Evolutionary conservation across 2,113 vertebrate genomes (phyloP).

Genomic region (Cricetomys ansorgei): DNA sequence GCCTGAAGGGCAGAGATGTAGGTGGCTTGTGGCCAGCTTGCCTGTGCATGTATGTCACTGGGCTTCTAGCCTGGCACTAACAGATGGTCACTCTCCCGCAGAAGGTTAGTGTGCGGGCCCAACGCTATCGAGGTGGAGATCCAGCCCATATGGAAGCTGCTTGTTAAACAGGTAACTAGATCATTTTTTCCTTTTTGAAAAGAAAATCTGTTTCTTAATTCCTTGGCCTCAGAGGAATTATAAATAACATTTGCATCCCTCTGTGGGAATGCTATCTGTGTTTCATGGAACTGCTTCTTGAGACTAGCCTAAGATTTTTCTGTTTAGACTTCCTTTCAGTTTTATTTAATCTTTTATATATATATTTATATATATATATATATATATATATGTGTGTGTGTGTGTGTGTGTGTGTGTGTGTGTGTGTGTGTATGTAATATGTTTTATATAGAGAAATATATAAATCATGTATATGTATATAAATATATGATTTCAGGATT

Average conservation of each 20-base stretch:
- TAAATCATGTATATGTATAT: no score
- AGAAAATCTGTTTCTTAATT: neutral
- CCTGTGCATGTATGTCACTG: neutral
- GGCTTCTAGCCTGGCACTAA: conserved; percentile 22
- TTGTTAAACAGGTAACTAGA: conserved; percentile 84
- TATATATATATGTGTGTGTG: no score
- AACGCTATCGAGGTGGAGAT: conserved; percentile 86
- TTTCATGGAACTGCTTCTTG: neutral
- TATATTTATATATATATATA: no score
- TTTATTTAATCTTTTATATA: no score
- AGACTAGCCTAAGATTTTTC: neutral
- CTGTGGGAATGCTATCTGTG: neutral
- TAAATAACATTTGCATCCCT: neutral
- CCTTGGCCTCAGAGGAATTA: neutral
- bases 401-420: no score
- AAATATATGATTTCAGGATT: neutral
- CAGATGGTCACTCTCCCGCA: conserved; percentile 56
- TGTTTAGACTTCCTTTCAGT: neutral
- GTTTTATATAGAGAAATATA: no score
- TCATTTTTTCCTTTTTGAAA: neutral
- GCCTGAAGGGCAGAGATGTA: neutral
- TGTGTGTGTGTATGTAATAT: no score
- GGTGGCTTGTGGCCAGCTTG: neutral
- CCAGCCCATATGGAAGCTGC: conserved; percentile 86
- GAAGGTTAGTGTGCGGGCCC: conserved; percentile 85